A percentile compares a stretch with the other conserved stretches of the same genome.
Evolutionary conservation across 2,888 invertebrate species (phyloP).

Genomic region (Synergus gifuensis): DNA sequence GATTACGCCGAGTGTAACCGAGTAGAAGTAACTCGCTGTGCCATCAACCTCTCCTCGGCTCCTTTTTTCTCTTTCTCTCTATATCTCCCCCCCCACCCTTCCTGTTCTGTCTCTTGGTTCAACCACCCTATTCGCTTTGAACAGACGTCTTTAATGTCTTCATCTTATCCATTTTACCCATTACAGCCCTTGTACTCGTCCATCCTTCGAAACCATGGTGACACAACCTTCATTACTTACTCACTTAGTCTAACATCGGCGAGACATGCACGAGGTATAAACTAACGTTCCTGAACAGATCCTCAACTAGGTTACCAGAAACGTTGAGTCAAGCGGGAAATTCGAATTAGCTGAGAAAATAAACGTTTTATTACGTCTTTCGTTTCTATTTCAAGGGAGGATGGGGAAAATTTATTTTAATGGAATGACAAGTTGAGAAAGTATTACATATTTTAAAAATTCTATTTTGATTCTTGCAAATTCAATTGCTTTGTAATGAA

Average conservation of each 20-base stretch:
- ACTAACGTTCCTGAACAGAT: not conserved
- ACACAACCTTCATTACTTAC: slow-evolving; percentile 49
- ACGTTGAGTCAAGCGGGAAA: not conserved
- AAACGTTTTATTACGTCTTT: not conserved
- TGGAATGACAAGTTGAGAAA: no score
- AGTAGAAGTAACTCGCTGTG: slow-evolving; percentile 60
- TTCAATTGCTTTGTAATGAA: no score
- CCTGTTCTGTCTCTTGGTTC: slow-evolving; percentile 23
- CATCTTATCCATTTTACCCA: not conserved
- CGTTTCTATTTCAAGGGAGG: not conserved
- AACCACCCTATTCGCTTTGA: slow-evolving; percentile 12
- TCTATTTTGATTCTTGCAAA: no score
- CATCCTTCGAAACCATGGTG: slow-evolving; percentile 44
- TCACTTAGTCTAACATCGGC: not conserved
- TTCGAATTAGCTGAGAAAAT: not conserved
- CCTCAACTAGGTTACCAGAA: not conserved
- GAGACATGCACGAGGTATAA: not conserved
- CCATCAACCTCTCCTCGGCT: slow-evolving; percentile 44
- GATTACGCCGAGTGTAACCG: slow-evolving; percentile 64
- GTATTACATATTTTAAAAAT: no score
- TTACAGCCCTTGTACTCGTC: not conserved
- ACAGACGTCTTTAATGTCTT: slow-evolving; percentile 9
- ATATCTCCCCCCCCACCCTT: slow-evolving; percentile 36
- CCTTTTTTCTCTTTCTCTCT: slow-evolving; percentile 11
- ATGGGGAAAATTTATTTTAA: not conserved